A percentile compares a stretch with the other conserved stretches of the same genome.
Evolutionary conservation across 2,797 vertebrate species (phyloP).

Genomic region (Mareca strepera): DNA sequence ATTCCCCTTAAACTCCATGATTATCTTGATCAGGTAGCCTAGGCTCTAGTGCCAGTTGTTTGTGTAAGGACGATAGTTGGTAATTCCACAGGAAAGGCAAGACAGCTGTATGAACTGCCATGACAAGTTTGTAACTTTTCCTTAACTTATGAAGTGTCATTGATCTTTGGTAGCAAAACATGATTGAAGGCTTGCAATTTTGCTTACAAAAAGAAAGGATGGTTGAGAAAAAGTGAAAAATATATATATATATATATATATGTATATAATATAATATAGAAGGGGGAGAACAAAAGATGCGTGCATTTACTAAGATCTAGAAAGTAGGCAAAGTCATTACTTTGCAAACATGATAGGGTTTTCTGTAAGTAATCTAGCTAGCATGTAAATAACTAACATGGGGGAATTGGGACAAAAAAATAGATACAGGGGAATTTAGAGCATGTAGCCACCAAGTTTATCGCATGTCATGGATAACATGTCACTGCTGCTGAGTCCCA

Average conservation of each 20-base stretch:
- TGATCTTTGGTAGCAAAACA: background rate
- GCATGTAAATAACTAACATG: background rate
- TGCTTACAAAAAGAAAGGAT: background rate
- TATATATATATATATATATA: too few species aligned
- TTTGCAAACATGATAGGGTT: background rate
- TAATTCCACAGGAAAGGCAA: rapidly evolving
- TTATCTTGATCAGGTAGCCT: background rate
- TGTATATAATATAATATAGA: too few species aligned
- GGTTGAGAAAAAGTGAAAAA: rapidly evolving
- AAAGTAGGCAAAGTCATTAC: background rate
- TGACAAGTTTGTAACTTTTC: background rate
- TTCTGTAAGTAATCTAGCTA: background rate
- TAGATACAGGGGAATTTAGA: background rate
- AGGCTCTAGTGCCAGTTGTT: background rate
- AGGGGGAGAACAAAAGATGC: background rate
- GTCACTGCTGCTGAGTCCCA: background rate
- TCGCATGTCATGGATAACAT: background rate
- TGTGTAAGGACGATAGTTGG: rapidly evolving
- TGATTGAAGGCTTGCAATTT: background rate
- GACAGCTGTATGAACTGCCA: background rate
- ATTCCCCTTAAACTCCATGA: background rate
- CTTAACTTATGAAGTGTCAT: background rate
- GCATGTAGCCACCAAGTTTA: background rate
- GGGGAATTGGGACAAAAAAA: background rate
- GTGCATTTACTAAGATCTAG: background rate